A percentile compares a stretch with the other conserved stretches of the same genome.
phyloP scores from a whole-genome alignment of 2,797 vertebrate species.

The Leuciscus waleckii region DNA sequence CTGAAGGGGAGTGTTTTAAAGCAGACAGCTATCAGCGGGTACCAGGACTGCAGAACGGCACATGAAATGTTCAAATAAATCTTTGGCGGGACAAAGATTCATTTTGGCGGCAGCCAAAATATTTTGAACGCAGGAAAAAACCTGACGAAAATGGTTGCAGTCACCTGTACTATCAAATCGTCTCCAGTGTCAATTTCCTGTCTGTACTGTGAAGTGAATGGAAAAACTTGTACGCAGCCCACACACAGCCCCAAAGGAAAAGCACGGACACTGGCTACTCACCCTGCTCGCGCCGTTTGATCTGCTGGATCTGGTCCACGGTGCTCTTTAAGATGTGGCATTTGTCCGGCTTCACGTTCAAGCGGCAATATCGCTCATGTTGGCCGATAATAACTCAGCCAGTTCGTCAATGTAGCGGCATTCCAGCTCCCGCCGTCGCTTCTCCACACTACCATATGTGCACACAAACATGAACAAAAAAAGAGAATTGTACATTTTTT shows the following conservation, averaged over 20 bases:
- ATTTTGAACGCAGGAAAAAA: neutral
- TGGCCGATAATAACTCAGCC: constrained; percentile 91
- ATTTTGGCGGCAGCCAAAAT: neutral
- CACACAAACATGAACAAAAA: neutral
- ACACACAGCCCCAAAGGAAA: neutral
- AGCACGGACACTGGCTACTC: constrained; percentile 53
- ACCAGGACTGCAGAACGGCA: neutral
- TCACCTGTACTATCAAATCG: neutral
- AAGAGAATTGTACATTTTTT: neutral
- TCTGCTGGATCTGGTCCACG: constrained; percentile 95
- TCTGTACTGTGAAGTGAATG: neutral
- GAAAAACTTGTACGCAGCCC: neutral
- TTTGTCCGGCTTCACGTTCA: constrained; percentile 94
- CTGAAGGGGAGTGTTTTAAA: neutral
- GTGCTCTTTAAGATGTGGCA: constrained; percentile 94
- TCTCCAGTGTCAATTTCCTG: constrained; percentile 14
- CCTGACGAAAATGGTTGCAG: neutral
- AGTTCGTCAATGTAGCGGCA: constrained; percentile 93
- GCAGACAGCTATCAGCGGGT: neutral
- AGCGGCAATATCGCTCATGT: constrained; percentile 92
- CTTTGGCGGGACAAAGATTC: neutral
- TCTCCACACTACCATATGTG: constrained; percentile 82
- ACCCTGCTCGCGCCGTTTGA: constrained; percentile 94
- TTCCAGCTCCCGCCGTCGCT: constrained; percentile 91
- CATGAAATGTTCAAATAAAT: neutral